Base-by-base conservation (phyloP, 2,113 vertebrate species). In the Rhinoptilus africanus region DNA sequence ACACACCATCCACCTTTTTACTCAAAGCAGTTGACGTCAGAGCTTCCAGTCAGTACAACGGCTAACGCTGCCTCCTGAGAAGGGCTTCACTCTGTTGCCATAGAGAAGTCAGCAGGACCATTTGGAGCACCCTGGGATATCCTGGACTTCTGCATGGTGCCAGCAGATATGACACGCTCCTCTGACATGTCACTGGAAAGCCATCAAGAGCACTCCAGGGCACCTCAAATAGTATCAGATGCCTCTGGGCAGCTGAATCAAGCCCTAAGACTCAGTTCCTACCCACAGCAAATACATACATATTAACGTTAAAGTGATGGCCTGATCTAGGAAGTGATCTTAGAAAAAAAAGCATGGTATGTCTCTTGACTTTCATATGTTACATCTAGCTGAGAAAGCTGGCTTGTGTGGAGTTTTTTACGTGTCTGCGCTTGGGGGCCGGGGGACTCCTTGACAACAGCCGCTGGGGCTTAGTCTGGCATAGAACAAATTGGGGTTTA, bases 41-140 rank as follows among this genome's bases (percentile, higher is more conserved):
- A 86, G 35, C 12, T 88, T 83, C 30, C 64, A 89, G 67, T 43
- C 2, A 66, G 37, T 41, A 74, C 41, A 64, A 66, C 15, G 85
- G 53, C 45, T 66, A 56, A 82, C 3, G 12, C 53, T 48, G n/a
- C 30, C 43, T 68, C 64, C 79, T 4, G 5, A 91, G 43, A 93
- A 84, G 23, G 14, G 43, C 11, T 90, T 89, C 64, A 12, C 11
- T 88, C 30, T 79, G 73, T 82, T 93, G 50, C 62, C 74, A 91
- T 43, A 67, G 68, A 78, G 60, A 93, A 96, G 35, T 23, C 78
- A 88, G 85, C 84, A 94, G 59, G 89, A 91, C 62, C 81, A 91
- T 86, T 37, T 93, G 77, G 84, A 92, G 56, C 30, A 92, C 19
- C n/a, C 77, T 66, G 69, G 74, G 64, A 53, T 62, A 88, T 68